Evolutionary conservation across 1,140 invertebrate species (phyloP).

Genomic region (Schmidtea mediterranea): DNA sequence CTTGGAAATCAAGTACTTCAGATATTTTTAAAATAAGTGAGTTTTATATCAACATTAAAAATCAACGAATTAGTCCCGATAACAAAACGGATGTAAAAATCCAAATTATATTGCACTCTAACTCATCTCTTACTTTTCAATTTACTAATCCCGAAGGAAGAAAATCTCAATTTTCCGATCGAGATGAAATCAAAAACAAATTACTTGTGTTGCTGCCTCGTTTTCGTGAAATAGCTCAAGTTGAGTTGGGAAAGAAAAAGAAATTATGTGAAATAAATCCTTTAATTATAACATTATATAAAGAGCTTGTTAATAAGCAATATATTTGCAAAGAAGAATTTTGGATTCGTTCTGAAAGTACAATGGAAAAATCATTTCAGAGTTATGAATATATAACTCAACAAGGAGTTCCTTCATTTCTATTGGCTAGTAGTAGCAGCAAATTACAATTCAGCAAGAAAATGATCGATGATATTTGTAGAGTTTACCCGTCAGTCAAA

Average conservation of each 20-base stretch:
- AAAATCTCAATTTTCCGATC: constrained; percentile 52
- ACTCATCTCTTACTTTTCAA: constrained; percentile 76
- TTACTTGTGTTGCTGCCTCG: constrained; percentile 64
- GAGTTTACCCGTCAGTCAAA: constrained; percentile 90
- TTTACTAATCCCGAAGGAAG: constrained; percentile 63
- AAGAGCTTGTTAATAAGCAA: constrained; percentile 67
- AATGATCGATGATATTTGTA: constrained; percentile 88
- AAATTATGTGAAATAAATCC: constrained; percentile 32
- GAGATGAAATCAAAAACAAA: constrained; percentile 72
- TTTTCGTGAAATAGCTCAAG: constrained; percentile 71
- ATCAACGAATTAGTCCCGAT: constrained; percentile 89
- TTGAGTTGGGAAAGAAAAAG: constrained; percentile 39
- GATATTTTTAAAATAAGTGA: constrained; percentile 69
- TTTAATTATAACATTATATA: constrained; percentile 32
- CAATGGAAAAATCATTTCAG: too few relatives aligned
- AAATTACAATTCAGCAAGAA: constrained; percentile 33
- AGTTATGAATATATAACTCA: too few relatives aligned
- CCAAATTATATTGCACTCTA: constrained; percentile 75
- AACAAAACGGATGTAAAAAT: constrained; percentile 91
- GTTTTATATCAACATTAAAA: constrained; percentile 80
- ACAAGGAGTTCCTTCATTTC: too few relatives aligned
- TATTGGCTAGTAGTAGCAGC: too few relatives aligned
- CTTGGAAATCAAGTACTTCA: constrained; percentile 66
- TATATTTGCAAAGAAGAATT: constrained; percentile 80
- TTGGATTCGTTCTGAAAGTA: constrained; percentile 35